These are phyloP conservation scores for Megathymus violae DNA, from an alignment of 1,140 invertebrate genomes.

Conservation along the genomic window DNA sequence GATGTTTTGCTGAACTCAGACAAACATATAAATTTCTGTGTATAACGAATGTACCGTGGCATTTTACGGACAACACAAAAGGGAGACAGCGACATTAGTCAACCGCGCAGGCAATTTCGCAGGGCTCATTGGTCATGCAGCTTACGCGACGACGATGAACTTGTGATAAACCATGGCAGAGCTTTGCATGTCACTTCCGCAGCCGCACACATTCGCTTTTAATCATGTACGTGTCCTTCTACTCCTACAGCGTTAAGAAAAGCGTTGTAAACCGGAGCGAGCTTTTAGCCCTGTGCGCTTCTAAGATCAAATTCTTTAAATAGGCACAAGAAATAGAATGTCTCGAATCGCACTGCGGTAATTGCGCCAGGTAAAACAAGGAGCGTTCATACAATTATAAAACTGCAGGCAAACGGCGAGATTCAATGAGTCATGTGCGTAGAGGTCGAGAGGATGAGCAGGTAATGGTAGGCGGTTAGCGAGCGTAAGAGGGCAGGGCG, in stretches of 20 bases:
- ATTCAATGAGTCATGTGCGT: constrained; percentile 27
- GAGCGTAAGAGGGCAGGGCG: constrained; percentile 47
- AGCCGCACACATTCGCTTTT: constrained; percentile 31
- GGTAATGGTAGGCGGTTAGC: constrained; percentile 43
- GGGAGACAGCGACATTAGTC: constrained; percentile 30
- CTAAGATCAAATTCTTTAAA: constrained; percentile 23
- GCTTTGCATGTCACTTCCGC: constrained; percentile 25
- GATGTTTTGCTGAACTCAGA: neutral
- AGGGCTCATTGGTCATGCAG: constrained; percentile 27
- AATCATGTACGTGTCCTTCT: constrained; percentile 18
- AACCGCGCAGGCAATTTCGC: constrained; percentile 30
- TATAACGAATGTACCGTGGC: constrained; percentile 26
- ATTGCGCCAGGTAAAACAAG: constrained; percentile 25
- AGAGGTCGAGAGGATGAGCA: constrained; percentile 44
- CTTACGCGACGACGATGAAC: constrained; percentile 27
- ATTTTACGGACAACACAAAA: constrained; percentile 32
- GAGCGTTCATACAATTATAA: constrained; percentile 30
- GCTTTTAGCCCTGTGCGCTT: neutral
- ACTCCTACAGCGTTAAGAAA: constrained; percentile 6
- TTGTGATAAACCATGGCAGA: constrained; percentile 24
- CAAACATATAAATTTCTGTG: constrained; percentile 25
- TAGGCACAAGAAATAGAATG: constrained; percentile 22
- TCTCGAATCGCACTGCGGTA: constrained; percentile 18
- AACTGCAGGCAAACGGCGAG: constrained; percentile 14
- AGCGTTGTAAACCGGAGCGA: neutral